Evolutionary conservation across 2,797 vertebrate genomes (phyloP), one percentile per base, ranked within the genome.

Genomic region (Gobionotothen gibberifrons): DNA sequence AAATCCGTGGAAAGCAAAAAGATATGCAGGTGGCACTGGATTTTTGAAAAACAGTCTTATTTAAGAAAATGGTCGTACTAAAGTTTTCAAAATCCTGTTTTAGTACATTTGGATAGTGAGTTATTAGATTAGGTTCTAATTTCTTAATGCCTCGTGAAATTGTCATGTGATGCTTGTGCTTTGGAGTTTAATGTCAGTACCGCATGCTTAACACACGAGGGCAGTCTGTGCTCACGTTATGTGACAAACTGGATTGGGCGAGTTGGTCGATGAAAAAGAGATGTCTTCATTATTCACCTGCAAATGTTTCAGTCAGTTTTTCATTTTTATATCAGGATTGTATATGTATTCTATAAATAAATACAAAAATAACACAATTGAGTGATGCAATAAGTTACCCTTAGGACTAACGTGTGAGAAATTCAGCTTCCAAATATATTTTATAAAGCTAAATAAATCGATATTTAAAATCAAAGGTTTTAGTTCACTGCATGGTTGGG

Each of bases 121-220:
- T 36, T 36, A 36, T 36, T 36, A 36, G 32, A 36, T 36, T 36
- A 9, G 32, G 6, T 36, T 36, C 32, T 36, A 36, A 36, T 7
- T 36, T 36, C 32, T 9, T 36, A 9, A 36, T 7, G 32, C 32
- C 5, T 15, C 1, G n/a, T 51, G 3, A 19, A 51, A n/a, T 3
- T 13, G 29, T 13, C 9, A 13, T 40, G 49, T 14, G 6, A 19
- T 26, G 1, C 10, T 3, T 42, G 26, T 44, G 3, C 12, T 19
- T 4, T 13, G 9, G 6, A 22, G 10, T 16, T n/a, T 39, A 5
- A 29, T 14, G 1, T 60, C 66, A 74, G 54, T 85, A 46, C 40
- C n/a, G 16, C 51, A 0, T 12, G 22, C 16, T 77, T 0, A 59
- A 67, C 93, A 92, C 91, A 73, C 9, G 93, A 55, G 86, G 93